phyloP scores from a whole-genome alignment of 2,797 vertebrate species.

The Pelochelys cantorii region DNA sequence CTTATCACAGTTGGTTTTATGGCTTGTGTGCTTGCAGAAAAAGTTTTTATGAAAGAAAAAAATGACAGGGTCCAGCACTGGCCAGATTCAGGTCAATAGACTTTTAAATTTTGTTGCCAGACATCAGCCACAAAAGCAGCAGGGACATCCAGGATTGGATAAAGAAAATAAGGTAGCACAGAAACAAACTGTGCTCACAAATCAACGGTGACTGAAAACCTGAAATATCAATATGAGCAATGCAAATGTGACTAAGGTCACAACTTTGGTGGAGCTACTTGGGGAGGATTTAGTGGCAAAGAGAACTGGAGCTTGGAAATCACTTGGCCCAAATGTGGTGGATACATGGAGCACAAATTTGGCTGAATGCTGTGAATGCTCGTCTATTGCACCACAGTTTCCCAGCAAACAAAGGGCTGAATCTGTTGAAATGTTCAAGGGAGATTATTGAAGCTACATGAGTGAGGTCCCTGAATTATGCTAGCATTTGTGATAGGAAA shows the following conservation, averaged over 20 bases:
- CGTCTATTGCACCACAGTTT: not conserved
- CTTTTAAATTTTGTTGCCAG: not conserved
- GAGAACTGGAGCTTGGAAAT: not conserved
- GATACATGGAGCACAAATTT: not conserved
- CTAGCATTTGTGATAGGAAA: slow-evolving; percentile 10
- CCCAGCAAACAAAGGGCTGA: not conserved
- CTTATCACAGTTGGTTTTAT: not conserved
- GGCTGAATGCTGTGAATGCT: slow-evolving; percentile 10
- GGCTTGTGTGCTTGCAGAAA: not conserved
- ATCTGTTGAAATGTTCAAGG: slow-evolving; percentile 8
- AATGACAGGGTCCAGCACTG: not conserved
- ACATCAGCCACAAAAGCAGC: not conserved
- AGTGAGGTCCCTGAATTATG: not conserved
- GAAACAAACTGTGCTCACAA: not conserved
- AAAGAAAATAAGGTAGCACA: not conserved
- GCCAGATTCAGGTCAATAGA: not conserved
- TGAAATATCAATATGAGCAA: not conserved
- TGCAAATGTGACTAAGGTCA: not conserved
- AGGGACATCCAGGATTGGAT: not conserved
- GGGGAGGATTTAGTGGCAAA: not conserved
- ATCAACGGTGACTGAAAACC: not conserved
- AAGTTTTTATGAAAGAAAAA: not conserved
- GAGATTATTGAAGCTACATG: not conserved
- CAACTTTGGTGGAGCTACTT: not conserved
- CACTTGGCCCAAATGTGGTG: not conserved